Evolutionary conservation across 2,113 vertebrate species (phyloP).

Genomic region (Silurus meridionalis): DNA sequence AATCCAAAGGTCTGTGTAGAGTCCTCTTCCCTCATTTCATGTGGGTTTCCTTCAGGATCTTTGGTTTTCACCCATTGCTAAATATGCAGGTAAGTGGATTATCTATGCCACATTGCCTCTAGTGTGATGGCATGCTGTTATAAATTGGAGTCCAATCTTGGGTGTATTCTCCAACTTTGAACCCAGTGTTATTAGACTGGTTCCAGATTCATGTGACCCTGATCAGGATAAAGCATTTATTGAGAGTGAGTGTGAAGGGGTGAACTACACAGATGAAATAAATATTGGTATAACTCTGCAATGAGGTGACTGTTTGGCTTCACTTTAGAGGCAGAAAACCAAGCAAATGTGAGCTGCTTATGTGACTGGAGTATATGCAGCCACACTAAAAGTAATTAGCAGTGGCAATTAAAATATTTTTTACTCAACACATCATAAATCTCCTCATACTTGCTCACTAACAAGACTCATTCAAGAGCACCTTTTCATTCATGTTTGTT

Average conservation of each 20-base stretch:
- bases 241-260: neutral
- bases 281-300: neutral
- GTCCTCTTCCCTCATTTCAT: neutral
- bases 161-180: neutral
- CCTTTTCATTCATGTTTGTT: neutral
- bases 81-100: neutral
- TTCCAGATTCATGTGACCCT: no score
- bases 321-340: neutral
- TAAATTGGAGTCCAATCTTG: neutral
- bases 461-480: neutral
- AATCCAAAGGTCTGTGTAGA: neutral
- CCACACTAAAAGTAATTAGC: neutral
- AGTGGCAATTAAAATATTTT: neutral
- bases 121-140: neutral
- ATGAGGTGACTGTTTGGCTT: constrained; percentile 9
- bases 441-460: neutral
- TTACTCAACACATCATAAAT: constrained; percentile 15
- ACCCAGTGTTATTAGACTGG: neutral
- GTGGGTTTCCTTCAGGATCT: neutral
- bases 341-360: neutral
- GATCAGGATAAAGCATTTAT: neutral
- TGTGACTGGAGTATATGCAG: neutral
- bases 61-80: neutral
- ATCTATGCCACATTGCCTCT: neutral
- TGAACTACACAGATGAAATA: neutral